phyloP scores from a whole-genome alignment of 2,113 vertebrate genomes.

The Sinocyclocheilus maitianheensis region DNA sequence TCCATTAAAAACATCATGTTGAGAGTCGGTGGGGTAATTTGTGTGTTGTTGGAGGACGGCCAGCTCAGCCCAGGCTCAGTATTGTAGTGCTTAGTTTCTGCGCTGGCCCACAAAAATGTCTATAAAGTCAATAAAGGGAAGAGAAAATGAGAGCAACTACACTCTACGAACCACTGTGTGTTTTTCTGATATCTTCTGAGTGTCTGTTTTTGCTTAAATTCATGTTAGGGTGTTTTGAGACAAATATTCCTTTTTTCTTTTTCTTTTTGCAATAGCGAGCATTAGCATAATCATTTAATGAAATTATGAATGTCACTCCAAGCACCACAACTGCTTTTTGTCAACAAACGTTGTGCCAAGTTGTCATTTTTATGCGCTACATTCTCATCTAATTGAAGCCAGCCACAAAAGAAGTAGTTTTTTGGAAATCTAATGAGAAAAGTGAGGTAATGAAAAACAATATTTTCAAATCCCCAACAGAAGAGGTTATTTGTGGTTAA shows the following conservation, averaged over 20 bases:
- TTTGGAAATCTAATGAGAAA: constrained; percentile 54
- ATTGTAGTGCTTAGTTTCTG: constrained; percentile 66
- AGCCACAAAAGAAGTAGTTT: constrained; percentile 34
- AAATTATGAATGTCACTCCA: constrained; percentile 8
- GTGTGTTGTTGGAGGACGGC: constrained; percentile 61
- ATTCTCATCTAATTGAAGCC: constrained; percentile 61
- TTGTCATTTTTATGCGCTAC: constrained; percentile 49
- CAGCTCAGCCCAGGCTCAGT: constrained; percentile 59
- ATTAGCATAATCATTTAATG: neutral
- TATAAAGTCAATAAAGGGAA: constrained; percentile 48
- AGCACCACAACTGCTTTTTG: constrained; percentile 38
- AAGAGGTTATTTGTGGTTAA: constrained; percentile 53
- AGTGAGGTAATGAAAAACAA: constrained; percentile 58
- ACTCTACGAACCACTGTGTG: neutral
- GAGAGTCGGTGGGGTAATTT: constrained; percentile 67
- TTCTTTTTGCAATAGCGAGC: neutral
- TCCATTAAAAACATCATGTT: constrained; percentile 56
- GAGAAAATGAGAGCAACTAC: constrained; percentile 32
- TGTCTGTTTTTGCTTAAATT: constrained; percentile 11
- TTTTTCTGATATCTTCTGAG: constrained; percentile 4
- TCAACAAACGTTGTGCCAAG: constrained; percentile 32
- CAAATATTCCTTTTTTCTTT: neutral
- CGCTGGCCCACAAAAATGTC: constrained; percentile 55
- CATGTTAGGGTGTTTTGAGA: neutral
- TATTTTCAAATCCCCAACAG: constrained; percentile 50